Evolutionary conservation across 2,113 vertebrate genomes (phyloP), one percentile per base, ranked within the genome.

Genomic region (Tragelaphus imberbis): DNA sequence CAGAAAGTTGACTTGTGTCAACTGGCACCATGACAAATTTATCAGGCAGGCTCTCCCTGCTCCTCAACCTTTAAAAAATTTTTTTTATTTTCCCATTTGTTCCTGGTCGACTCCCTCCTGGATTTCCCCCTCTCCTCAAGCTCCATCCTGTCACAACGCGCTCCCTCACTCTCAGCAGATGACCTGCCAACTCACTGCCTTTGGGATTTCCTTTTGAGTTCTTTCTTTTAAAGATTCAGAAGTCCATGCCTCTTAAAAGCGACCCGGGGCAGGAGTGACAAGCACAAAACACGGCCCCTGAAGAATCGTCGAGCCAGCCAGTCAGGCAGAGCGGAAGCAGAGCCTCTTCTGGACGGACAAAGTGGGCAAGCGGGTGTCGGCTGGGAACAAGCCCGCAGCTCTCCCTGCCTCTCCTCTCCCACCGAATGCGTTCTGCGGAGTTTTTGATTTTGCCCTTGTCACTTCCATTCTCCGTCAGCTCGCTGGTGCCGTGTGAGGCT

Each of bases 391-490:
- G 94, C 97, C 97, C 49, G 94, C 93, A 49, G 15, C 95, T 94
- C 96, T 97, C 30, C 21, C 97, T 2, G 82, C 27, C 98, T 98
- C 88, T 96, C 97, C 94, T 94, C 98, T 93, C 84, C 97, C 98
- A 97, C 91, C 10, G 94, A 98, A 97, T 84, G 90, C 90, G 51
- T n/a, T 21, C 98, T 98, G 96, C 98, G 98, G 98, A 53, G 96
- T n/a, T 94, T 88, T 10, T 56, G 19, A 98, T 98, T 99, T 97
- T 99, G 99, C 99, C 98, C 99, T 99, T 99, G 99, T 99, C 99
- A 99, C 98, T 98, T 98, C 85, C 30, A 63, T 98, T 99, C 98
- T 99, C 97, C 98, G 75, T 99, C 99, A 99, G 98, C 97, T 84
- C 97, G 98, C 97, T 98, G 98, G 98, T 97, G 98, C 98, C 98